phyloP scores from a whole-genome alignment of 2,888 invertebrate genomes.

The Bibio marci region DNA sequence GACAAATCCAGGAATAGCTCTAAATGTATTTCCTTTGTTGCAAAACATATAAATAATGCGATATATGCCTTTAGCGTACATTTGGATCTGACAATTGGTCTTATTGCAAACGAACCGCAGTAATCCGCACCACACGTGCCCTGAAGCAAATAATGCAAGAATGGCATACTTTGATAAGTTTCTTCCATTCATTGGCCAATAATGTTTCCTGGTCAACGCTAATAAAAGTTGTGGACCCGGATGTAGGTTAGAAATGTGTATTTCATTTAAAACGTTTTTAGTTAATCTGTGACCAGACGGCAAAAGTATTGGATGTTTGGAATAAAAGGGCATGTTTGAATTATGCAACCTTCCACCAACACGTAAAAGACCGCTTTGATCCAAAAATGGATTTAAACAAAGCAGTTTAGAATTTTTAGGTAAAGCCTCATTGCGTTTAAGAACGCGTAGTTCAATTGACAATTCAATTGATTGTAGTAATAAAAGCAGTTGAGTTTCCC shows the following conservation, averaged over 20 bases:
- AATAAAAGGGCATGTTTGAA: conserved; percentile 5
- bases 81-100: neutral
- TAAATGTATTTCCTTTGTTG: neutral
- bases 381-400: no score
- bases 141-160: no score
- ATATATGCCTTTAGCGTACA: neutral
- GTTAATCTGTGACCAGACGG: conserved; percentile 6
- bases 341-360: conserved; percentile 13
- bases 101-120: neutral
- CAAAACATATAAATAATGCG: conserved; percentile 13
- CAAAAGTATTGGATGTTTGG: conserved; percentile 12
- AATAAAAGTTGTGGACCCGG: neutral
- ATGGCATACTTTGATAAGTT: no score
- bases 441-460: neutral
- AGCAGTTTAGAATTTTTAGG: no score
- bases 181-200: conserved; percentile 12
- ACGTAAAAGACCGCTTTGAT: conserved; percentile 10
- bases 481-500: no score
- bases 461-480: no score
- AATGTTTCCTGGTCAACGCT: conserved; percentile 6
- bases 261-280: neutral
- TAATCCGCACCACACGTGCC: neutral
- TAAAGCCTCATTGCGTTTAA: no score
- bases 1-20: neutral
- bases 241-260: neutral